phyloP scores from a whole-genome alignment of 2,797 vertebrate genomes.

The Carcharodon carcharias region DNA sequence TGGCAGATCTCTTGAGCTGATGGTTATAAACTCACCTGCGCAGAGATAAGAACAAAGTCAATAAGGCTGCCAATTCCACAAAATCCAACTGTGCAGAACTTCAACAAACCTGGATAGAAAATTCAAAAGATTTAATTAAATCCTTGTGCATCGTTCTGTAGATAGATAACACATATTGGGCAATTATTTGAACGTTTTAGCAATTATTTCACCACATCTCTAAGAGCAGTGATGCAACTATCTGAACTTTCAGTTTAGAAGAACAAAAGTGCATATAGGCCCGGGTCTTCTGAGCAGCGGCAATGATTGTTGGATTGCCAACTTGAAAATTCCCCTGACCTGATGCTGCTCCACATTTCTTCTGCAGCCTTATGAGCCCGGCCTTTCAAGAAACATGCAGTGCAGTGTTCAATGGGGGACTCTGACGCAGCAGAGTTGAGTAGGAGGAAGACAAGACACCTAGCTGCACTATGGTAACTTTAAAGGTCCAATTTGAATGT shows the following conservation, averaged over 20 bases:
- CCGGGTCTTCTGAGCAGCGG: too few relatives aligned
- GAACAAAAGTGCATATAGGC: background rate
- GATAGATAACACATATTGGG: background rate
- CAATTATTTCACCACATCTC: background rate
- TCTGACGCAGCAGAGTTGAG: too few relatives aligned
- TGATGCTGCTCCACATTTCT: too few relatives aligned
- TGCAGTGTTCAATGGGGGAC: too few relatives aligned
- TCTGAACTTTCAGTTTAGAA: background rate
- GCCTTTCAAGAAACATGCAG: too few relatives aligned
- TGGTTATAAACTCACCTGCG: slow-evolving; percentile 75
- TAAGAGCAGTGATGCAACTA: too few relatives aligned
- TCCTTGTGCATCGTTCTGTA: background rate
- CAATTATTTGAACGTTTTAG: background rate
- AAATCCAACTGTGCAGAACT: slow-evolving; percentile 97
- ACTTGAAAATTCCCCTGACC: too few relatives aligned
- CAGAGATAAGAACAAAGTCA: slow-evolving; percentile 93
- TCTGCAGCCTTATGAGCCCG: too few relatives aligned
- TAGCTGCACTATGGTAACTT: too few relatives aligned
- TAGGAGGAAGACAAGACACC: too few relatives aligned
- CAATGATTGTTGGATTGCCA: too few relatives aligned
- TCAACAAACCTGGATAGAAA: slow-evolving; percentile 74
- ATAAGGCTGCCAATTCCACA: slow-evolving; percentile 94
- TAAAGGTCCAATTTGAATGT: too few relatives aligned
- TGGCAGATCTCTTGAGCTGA: background rate
- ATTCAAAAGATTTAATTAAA: background rate